Conservation (phyloP, 64 coral and sea anemone species). For the Pocillopora verrucosa region DNA sequence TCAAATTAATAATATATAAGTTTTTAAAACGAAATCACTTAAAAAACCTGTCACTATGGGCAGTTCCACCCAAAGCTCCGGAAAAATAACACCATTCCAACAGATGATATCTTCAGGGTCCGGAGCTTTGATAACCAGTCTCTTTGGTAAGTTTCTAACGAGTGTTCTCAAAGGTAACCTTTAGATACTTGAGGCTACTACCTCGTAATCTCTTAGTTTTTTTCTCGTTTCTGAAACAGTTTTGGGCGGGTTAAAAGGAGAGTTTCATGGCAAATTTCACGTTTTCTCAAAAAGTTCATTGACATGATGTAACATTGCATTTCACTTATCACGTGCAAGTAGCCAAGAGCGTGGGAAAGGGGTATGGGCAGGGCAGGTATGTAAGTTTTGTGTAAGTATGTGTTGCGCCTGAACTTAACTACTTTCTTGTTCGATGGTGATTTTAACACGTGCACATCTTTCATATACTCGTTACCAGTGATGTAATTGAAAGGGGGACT, state of each 20-base stretch:
- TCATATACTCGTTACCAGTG: no score
- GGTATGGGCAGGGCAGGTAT: no score
- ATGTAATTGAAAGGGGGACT: no score
- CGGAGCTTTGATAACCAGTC: slow-evolving; percentile 72
- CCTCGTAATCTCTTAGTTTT: not conserved
- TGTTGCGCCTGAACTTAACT: no score
- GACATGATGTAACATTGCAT: not conserved
- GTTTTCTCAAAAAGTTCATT: not conserved
- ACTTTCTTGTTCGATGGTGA: no score
- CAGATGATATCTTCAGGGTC: slow-evolving; percentile 87
- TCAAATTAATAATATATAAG: not conserved
- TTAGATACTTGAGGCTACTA: not conserved
- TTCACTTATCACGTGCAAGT: no score
- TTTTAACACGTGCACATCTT: no score
- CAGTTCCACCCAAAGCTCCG: not conserved
- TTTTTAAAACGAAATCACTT: not conserved
- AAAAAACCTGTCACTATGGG: not conserved
- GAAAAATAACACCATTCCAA: slow-evolving; percentile 78
- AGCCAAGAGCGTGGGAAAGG: no score
- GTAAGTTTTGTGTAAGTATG: no score
- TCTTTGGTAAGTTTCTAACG: slow-evolving; percentile 66
- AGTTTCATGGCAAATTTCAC: not conserved
- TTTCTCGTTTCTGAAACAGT: not conserved
- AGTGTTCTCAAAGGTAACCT: not conserved
- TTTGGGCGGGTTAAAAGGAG: not conserved